A percentile compares a stretch with the other conserved stretches of the same genome.
Conservation (phyloP, 1,140 invertebrate species). For the Drosophila suzukii region DNA sequence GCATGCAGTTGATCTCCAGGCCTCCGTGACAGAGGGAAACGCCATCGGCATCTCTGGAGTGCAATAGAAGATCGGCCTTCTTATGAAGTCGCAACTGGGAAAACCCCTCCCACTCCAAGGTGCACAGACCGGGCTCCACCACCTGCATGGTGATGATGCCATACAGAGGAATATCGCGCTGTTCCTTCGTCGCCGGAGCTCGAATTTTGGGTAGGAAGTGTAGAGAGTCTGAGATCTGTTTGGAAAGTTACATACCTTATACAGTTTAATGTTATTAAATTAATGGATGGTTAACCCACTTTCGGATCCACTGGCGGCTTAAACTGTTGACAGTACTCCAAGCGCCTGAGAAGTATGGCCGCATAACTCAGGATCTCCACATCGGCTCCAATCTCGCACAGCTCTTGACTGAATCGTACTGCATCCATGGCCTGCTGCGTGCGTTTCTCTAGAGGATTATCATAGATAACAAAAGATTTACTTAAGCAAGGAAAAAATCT, state of each 20-base stretch:
- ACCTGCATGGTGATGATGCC: slow-evolving; percentile 86
- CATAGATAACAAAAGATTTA: neutral
- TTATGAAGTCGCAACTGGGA: slow-evolving; percentile 84
- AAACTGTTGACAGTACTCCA: slow-evolving; percentile 87
- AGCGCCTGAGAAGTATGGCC: slow-evolving; percentile 87
- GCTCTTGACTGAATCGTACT: slow-evolving; percentile 86
- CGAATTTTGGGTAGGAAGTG: slow-evolving; percentile 85
- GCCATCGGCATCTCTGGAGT: slow-evolving; percentile 86
- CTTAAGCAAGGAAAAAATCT: slow-evolving; percentile 74
- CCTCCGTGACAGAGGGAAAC: slow-evolving; percentile 86
- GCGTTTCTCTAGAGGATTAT: slow-evolving; percentile 63
- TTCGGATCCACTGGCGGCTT: slow-evolving; percentile 84
- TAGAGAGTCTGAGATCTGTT: slow-evolving; percentile 84
- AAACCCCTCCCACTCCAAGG: slow-evolving; percentile 85
- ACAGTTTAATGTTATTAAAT: neutral
- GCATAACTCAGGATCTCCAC: slow-evolving; percentile 89
- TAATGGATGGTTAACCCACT: slow-evolving; percentile 20
- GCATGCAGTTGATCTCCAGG: slow-evolving; percentile 84
- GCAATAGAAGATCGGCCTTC: slow-evolving; percentile 84
- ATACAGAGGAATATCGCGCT: slow-evolving; percentile 85
- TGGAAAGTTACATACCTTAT: neutral
- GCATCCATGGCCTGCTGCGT: slow-evolving; percentile 85
- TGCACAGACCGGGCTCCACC: slow-evolving; percentile 86
- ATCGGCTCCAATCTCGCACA: slow-evolving; percentile 88
- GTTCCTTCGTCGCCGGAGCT: slow-evolving; percentile 77